Base-by-base conservation (phyloP, 2,888 invertebrate species). In the Thyatira batis region DNA sequence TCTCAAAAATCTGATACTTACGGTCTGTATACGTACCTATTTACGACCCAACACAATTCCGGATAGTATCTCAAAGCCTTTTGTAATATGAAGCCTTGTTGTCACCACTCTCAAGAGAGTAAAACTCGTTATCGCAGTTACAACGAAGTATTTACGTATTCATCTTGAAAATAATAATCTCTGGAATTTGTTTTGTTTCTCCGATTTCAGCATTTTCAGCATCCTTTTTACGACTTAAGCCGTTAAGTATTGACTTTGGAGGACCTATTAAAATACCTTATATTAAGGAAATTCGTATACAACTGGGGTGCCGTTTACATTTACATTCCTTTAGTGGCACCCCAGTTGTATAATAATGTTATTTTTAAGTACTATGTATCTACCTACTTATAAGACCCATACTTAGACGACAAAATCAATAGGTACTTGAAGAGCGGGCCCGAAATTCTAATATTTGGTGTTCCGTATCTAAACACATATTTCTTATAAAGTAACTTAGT, bases 11-110 rank as follows among this genome's bases (percentile, higher is more conserved):
- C 23, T 25, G 45, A 25, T 45, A 25, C 23, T 45, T 23, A 13
- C 8, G 23, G 23, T 13, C 45, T 45, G 45, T 45, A 23, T 17
- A 28, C 20, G 17, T 27, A 43, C 17, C 17, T 17, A 27, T 28
- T 27, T 27, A 20, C 27, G 20, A 20, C 3, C 17, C 27, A 27
- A 27, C 48, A 27, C 48, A 27, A 48, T 48, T 27, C 27, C 23
- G 23, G 48, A 48, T 39, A 39, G 39, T 17, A 39, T 48, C 48
- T 48, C 48, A 48, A 48, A 48, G 48, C 27, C 27, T 48, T 48
- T 48, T 27, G 48, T 48, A 48, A 48, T 48, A 48, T 17, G 48
- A 48, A 27, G 48, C 48, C 28, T 48, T 25, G 21, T 45, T 17
- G 48, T 39, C 48, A 17, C 20, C 27, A 17, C 48, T n/a, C 48